Evolutionary conservation across 2,797 vertebrate genomes (phyloP), one percentile per base, ranked within the genome.

Genomic region (Valencia hispanica): DNA sequence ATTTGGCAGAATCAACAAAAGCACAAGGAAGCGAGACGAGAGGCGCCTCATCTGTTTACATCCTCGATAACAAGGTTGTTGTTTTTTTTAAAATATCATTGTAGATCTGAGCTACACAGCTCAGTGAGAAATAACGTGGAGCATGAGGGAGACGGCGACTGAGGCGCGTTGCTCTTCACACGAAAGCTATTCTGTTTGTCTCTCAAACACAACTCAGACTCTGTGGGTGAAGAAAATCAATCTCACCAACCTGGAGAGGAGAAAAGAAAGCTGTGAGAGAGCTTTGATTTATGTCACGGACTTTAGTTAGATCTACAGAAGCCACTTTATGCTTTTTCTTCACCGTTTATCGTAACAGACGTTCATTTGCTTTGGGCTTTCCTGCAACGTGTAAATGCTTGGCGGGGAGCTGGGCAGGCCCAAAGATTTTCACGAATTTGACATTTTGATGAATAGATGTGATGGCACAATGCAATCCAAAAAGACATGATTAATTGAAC

Each of bases 161-260:
- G 85, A 89, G 81, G 66, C 79, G 32, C 73, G 85, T 87, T 76
- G 79, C 85, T 81, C 85, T 50, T 79, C 84, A 81, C 84, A 89
- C 88, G 86, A 89, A 89, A 88, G 80, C 86, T 74, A 82, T 87
- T 87, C 84, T 87, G 85, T 90, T 91, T 82, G 77, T 80, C 84
- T 91, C 84, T 82, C 83, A 70, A 82, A 84, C 84, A 85, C 59
- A 88, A 87, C 75, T 86, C 82, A 76, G 87, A 87, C 86, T 72
- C 83, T 65, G 83, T 89, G 84, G 85, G 87, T 78, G 86, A 85
- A 88, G 89, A 90, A 88, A 93, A 93, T 91, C 91, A 91, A 92
- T 92, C 87, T 73, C 39, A 82, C 80, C 73, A 74, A 88, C 85
- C 79, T 47, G 45, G 79, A 77, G 77, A 75, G 57, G 32, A 63